phyloP scores from a whole-genome alignment of 2,888 invertebrate species.

The Raillietiella orientalis region DNA sequence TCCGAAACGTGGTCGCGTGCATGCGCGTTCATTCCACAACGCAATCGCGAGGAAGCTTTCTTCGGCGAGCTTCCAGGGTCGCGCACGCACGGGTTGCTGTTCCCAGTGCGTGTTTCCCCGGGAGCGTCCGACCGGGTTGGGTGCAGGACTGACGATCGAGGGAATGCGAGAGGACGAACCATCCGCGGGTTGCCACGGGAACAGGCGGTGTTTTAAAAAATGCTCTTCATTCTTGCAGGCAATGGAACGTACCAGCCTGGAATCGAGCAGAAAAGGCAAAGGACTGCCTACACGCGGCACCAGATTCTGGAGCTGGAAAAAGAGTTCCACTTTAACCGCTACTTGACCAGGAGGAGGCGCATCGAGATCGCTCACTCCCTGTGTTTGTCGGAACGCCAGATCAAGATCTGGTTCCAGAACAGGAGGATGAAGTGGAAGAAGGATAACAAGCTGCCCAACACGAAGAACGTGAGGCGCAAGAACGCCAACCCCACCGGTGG shows the following conservation, averaged over 20 bases:
- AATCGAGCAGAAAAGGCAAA: conserved; percentile 13
- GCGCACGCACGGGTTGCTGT: too few relatives aligned
- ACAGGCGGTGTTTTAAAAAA: too few relatives aligned
- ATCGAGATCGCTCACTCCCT: conserved; percentile 17
- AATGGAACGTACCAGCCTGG: conserved; percentile 8
- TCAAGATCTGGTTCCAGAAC: conserved; percentile 13
- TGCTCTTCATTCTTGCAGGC: conserved; percentile 4
- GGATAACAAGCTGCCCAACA: conserved; percentile 52
- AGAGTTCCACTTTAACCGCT: conserved; percentile 16
- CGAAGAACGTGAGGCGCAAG: conserved; percentile 39
- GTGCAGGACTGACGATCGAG: too few relatives aligned
- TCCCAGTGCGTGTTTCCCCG: too few relatives aligned
- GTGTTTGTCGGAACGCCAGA: conserved; percentile 16
- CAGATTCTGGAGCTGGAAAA: too few relatives aligned
- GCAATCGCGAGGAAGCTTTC: too few relatives aligned
- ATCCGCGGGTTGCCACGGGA: too few relatives aligned
- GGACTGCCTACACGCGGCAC: conserved; percentile 16
- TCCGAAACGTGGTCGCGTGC: too few relatives aligned
- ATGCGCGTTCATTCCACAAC: too few relatives aligned
- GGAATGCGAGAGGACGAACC: too few relatives aligned
- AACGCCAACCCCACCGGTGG: conserved; percentile 38
- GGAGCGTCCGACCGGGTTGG: too few relatives aligned
- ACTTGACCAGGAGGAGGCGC: conserved; percentile 14
- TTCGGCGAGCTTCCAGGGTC: too few relatives aligned
- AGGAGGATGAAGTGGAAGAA: conserved; percentile 11